Percentiles rank a stretch among this genome's conserved stretches.
Evolutionary conservation across 2,113 vertebrate species (phyloP).

Genomic region (Cnemophilus loriae): DNA sequence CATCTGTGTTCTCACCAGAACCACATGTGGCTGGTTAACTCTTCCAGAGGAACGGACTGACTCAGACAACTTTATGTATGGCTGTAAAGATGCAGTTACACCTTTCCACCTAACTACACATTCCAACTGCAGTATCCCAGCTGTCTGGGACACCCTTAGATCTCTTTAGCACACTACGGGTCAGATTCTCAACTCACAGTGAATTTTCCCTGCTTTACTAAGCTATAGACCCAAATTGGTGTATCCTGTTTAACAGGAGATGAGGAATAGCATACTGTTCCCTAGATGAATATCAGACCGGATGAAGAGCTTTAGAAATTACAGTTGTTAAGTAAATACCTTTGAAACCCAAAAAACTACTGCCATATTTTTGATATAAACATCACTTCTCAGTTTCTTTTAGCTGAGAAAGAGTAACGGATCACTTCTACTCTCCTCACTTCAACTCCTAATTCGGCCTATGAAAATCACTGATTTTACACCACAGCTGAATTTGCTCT

Average conservation of each 20-base stretch:
- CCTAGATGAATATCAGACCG: background rate
- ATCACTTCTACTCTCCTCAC: background rate
- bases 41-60: background rate
- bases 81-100: background rate
- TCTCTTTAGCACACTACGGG: background rate
- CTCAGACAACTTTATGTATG: background rate
- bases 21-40: background rate
- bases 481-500: background rate
- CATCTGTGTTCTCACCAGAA: background rate
- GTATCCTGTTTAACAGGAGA: background rate
- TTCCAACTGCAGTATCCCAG: background rate
- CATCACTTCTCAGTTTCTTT: background rate
- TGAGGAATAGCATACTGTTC: background rate
- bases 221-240: background rate
- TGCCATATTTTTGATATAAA: background rate
- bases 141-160: background rate
- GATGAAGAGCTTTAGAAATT: background rate
- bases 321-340: background rate
- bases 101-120: background rate
- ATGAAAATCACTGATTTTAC: background rate
- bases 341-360: background rate
- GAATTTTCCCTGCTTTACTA: background rate
- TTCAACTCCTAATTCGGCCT: background rate
- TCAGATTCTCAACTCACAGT: background rate
- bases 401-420: background rate